phyloP scores from a whole-genome alignment of 2,797 vertebrate genomes.

The Stomatorhinus walkeri region DNA sequence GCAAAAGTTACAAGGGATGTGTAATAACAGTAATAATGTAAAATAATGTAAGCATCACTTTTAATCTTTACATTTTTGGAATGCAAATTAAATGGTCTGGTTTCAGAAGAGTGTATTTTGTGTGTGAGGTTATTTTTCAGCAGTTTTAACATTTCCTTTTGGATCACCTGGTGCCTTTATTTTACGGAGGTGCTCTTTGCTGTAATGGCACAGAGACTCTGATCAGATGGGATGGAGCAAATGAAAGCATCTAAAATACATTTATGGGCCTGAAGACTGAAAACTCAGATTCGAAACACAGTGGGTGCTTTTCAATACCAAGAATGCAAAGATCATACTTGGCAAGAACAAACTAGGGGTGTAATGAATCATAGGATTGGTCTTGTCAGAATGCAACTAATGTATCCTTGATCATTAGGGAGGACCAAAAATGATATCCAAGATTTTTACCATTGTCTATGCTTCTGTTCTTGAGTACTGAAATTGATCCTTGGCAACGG shows the following conservation, averaged over 20 bases:
- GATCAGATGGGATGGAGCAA: background rate
- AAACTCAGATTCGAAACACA: background rate
- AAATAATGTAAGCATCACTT: background rate
- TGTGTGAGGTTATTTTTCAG: background rate
- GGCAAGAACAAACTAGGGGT: background rate
- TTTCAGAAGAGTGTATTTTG: background rate
- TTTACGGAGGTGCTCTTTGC: background rate
- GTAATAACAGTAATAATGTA: background rate
- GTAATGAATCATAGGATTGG: background rate
- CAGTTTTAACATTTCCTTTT: background rate
- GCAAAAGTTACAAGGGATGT: background rate
- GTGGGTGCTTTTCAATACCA: background rate
- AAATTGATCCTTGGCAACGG: background rate
- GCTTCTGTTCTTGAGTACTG: background rate
- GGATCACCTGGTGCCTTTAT: background rate
- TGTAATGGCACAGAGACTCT: background rate
- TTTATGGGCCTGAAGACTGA: background rate
- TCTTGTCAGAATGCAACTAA: background rate
- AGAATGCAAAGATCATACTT: background rate
- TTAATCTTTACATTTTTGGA: background rate
- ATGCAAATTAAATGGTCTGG: background rate
- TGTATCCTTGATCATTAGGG: background rate
- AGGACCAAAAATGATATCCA: background rate
- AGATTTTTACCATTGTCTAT: background rate
- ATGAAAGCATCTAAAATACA: background rate